Conservation (phyloP, 2,113 vertebrate species). For the Sphaerodactylus townsendi region DNA sequence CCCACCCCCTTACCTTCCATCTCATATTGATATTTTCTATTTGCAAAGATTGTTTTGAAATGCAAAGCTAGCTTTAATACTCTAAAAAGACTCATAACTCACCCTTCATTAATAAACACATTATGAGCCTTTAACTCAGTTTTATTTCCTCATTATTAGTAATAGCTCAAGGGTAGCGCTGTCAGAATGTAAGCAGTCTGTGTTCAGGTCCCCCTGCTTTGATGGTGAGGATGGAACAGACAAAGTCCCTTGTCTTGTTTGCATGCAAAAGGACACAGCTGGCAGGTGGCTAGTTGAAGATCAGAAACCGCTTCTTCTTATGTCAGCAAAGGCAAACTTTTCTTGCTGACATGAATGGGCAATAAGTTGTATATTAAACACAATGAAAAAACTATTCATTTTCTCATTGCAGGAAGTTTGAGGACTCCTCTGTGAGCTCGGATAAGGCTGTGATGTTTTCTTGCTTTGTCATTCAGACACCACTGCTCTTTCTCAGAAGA, state of each 20-base stretch:
- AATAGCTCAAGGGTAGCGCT: slow-evolving; percentile 12
- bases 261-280: slow-evolving; percentile 54
- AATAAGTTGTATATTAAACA: slow-evolving; percentile 45
- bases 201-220: slow-evolving; percentile 42
- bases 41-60: slow-evolving; percentile 12
- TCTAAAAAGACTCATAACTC: slow-evolving; percentile 14
- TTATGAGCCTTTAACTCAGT: slow-evolving; percentile 25
- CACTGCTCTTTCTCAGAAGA: not conserved
- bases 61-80: slow-evolving; percentile 17
- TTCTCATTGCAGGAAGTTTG: slow-evolving; percentile 13
- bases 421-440: slow-evolving; percentile 21
- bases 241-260: slow-evolving; percentile 47
- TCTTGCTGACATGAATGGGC: slow-evolving; percentile 50
- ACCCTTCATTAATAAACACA: slow-evolving; percentile 53
- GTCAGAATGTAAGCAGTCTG: not conserved
- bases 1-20: not conserved
- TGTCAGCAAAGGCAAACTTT: slow-evolving; percentile 60
- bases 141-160: slow-evolving; percentile 50
- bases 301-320: slow-evolving; percentile 45
- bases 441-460: not conserved
- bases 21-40: slow-evolving; percentile 1
- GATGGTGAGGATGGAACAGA: slow-evolving; percentile 26
- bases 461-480: not conserved
- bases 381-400: slow-evolving; percentile 37
- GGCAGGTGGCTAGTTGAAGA: slow-evolving; percentile 49